phyloP scores from a whole-genome alignment of 2,797 vertebrate genomes.

The Acanthornis magna region DNA sequence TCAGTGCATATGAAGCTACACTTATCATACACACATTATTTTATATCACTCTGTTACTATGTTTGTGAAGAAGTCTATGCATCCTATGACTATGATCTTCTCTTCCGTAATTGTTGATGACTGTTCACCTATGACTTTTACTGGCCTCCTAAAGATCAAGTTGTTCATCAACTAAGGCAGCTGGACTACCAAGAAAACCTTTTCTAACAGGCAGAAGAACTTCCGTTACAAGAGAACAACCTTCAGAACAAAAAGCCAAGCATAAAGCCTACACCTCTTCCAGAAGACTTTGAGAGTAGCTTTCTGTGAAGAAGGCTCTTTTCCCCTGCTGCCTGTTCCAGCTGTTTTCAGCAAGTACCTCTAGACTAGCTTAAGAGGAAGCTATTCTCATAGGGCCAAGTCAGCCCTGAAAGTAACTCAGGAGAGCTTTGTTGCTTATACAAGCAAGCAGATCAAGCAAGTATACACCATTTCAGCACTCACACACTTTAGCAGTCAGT shows the following conservation, averaged over 20 bases:
- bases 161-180: not conserved
- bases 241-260: not conserved
- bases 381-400: not conserved
- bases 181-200: not conserved
- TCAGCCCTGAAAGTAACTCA: not conserved
- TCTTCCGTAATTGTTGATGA: not conserved
- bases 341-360: not conserved
- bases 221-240: not conserved
- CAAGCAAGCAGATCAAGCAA: not conserved
- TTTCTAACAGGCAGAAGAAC: not conserved
- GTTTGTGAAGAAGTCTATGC: not conserved
- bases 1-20: not conserved
- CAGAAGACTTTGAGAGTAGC: not conserved
- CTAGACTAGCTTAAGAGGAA: not conserved
- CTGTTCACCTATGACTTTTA: not conserved
- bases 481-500: not conserved
- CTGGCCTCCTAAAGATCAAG: not conserved
- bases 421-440: not conserved
- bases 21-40: not conserved
- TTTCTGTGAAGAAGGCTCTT: not conserved
- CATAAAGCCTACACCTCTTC: not conserved
- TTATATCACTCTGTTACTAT: not conserved
- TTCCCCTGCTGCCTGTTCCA: rapidly evolving
- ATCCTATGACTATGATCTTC: not conserved
- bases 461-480: not conserved